Percentiles rank a stretch among this genome's conserved stretches.
Conservation (phyloP, 2,888 invertebrate genomes). For the Tribolium freemani region DNA sequence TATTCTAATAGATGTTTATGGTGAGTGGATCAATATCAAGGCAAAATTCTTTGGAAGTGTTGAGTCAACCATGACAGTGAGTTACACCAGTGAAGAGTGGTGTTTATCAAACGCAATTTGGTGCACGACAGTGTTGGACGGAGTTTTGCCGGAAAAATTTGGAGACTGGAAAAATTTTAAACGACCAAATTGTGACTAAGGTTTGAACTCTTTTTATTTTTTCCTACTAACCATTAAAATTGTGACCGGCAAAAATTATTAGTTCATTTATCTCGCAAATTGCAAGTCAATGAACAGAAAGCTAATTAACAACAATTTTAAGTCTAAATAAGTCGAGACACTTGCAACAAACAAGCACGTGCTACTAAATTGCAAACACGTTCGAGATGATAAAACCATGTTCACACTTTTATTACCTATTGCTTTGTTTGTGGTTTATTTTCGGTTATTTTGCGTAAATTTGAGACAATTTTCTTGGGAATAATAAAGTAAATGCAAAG, state of each 20-base stretch:
- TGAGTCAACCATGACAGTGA: slow-evolving; percentile 3
- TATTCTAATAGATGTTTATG: neutral
- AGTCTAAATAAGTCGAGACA: neutral
- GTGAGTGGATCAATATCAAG: neutral
- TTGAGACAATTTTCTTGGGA: no score
- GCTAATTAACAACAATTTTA: neutral
- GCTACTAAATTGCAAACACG: neutral
- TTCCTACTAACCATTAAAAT: no score
- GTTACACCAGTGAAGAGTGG: neutral
- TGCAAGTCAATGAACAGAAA: neutral
- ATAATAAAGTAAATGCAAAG: no score
- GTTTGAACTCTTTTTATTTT: no score
- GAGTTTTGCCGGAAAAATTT: neutral
- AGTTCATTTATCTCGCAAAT: neutral
- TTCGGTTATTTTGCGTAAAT: no score
- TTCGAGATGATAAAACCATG: neutral
- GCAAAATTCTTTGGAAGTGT: neutral
- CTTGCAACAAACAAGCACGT: neutral
- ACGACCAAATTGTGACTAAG: no score
- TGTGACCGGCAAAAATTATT: no score
- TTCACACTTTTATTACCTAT: neutral
- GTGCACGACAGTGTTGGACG: neutral
- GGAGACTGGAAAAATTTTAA: no score
- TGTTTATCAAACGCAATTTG: neutral
- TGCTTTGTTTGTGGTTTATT: neutral